Base-by-base conservation (phyloP, 2,888 invertebrate species). In the Thalpophila matura region DNA sequence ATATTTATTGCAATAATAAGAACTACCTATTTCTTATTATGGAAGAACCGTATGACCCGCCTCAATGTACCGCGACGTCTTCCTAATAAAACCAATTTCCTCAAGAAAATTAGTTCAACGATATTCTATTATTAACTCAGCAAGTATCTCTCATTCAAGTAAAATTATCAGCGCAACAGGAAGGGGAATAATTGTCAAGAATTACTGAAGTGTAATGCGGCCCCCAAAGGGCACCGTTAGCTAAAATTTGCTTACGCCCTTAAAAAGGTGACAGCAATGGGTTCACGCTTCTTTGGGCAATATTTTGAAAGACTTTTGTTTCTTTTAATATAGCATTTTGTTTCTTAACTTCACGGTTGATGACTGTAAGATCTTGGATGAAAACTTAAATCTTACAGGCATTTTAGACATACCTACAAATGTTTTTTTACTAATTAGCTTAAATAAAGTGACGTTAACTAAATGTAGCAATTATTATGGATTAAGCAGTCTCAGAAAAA, bases 181-280 rank as follows among this genome's bases (percentile, higher is more conserved):
- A 59, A 42, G 42, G 51, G 37, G 33, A 45, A 37, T 65, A 58
- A 72, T 70, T 59, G 50, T 70, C 35, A 33, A 59, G 43, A 70
- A 59, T 66, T 73, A 55, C 37, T 55, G 40, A 16, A 67, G 67
- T 70, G 54, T 27, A 73, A 51, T 20, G 29, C 22, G 33, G 46
- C 27, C 16, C 55, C 22, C 18, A 4, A 26, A 22, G 16, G 45
- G 18, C 29, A 14, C 16, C 18, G 33, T 46, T 45, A 22, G n/a
- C 5, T 10, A n/a, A 46, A 45, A 73, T 54, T 73, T 58, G 40
- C 57, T 69, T 37, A 51, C 38, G 31, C 46, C 43, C 29, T 66
- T 59, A 20, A 18, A n/a, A 37, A 37, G 14, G 20, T 54, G 73
- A 58, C 40, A 51, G 35, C 31, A 29, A 26, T 18, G 12, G 24